A percentile compares a stretch with the other conserved stretches of the same genome.
Evolutionary conservation across 1,140 invertebrate genomes (phyloP).

Genomic region (Heterodera schachtii): DNA sequence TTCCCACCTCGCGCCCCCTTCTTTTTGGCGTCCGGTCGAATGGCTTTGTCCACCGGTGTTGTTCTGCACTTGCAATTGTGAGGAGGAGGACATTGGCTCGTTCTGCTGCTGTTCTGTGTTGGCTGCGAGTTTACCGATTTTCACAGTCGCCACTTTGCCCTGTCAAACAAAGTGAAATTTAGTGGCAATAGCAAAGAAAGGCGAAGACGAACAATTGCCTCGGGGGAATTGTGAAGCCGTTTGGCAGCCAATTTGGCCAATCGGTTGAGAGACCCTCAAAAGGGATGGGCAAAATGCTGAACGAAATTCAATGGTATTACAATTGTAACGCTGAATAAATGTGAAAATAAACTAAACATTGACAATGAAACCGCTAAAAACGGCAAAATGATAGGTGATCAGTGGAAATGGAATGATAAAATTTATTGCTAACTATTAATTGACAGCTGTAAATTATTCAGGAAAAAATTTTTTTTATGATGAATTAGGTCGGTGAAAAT

Average conservation of each 20-base stretch:
- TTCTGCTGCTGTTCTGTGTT: slow-evolving; percentile 9
- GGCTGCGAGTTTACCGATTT: slow-evolving; percentile 39
- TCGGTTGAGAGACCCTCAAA: slow-evolving; percentile 8
- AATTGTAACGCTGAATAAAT: background rate
- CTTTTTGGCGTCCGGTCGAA: background rate
- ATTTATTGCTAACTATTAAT: background rate
- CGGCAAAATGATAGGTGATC: background rate
- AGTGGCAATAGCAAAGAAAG: background rate
- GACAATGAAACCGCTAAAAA: background rate
- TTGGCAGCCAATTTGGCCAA: slow-evolving; percentile 37
- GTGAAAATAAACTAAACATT: background rate
- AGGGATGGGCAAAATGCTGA: background rate
- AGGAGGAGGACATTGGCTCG: slow-evolving; percentile 21
- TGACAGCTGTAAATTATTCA: background rate
- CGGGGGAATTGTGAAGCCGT: slow-evolving; percentile 32
- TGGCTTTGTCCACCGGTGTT: slow-evolving; percentile 29
- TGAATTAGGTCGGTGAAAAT: background rate
- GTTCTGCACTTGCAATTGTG: slow-evolving; percentile 10
- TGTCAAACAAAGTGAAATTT: slow-evolving; percentile 27
- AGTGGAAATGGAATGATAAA: background rate
- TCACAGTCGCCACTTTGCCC: slow-evolving; percentile 44
- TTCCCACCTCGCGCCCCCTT: slow-evolving; percentile 21
- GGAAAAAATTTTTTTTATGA: background rate
- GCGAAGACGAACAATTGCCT: slow-evolving; percentile 12
- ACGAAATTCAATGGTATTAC: background rate